A percentile compares a stretch with the other conserved stretches of the same genome.
These are phyloP conservation scores for Criorhina ranunculi DNA, from an alignment of 2,888 invertebrate species.

Conservation along the genomic window DNA sequence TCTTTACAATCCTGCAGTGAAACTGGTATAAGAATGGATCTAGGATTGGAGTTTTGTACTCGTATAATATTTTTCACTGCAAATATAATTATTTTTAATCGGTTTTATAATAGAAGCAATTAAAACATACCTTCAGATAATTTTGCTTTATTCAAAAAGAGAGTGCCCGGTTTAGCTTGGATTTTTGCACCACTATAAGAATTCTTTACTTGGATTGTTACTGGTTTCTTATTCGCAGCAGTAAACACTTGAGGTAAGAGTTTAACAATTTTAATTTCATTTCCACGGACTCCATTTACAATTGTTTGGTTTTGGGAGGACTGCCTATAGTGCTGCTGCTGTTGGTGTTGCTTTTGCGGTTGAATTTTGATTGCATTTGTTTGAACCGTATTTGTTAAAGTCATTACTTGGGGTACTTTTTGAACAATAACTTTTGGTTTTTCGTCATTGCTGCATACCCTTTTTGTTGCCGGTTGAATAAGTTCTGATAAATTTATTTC, in stretches of 20 bases:
- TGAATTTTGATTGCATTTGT: constrained; percentile 23
- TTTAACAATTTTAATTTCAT: constrained; percentile 78
- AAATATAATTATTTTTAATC: constrained; percentile 17
- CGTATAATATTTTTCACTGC: constrained; percentile 78
- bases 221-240: constrained; percentile 74
- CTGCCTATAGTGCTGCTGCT: constrained; percentile 24
- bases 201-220: constrained; percentile 78
- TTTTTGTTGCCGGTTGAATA: constrained; percentile 28
- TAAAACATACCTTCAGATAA: constrained; percentile 72
- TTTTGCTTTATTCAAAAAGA: constrained; percentile 77
- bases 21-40: constrained; percentile 90
- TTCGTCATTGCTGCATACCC: constrained; percentile 42
- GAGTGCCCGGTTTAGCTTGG: constrained; percentile 77
- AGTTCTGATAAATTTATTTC: constrained; percentile 28
- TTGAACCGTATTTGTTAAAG: constrained; percentile 61
- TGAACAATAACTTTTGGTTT: constrained; percentile 78
- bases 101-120: neutral
- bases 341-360: constrained; percentile 32
- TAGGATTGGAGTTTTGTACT: constrained; percentile 84
- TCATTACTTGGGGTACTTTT: constrained; percentile 77
- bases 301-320: constrained; percentile 17
- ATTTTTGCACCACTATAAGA: constrained; percentile 75
- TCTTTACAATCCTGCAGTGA: constrained; percentile 89
- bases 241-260: constrained; percentile 76
- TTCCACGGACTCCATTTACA: constrained; percentile 44